Conservation (phyloP, 2,888 invertebrate genomes). For the Eilema griseolum region DNA sequence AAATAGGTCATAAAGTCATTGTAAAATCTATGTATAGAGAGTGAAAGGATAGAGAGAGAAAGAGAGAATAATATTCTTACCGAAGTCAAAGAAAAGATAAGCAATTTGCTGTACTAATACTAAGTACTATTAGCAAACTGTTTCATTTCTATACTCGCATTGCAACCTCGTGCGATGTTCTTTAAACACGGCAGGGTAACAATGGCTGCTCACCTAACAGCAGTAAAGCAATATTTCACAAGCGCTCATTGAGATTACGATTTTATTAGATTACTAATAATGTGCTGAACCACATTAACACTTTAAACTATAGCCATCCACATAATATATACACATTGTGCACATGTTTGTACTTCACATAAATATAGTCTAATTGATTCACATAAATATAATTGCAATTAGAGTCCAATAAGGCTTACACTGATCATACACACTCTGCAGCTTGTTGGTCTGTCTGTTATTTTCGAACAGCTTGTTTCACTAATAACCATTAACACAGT, state of each 20-base stretch:
- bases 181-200: conserved; percentile 79
- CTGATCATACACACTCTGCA: conserved; percentile 79
- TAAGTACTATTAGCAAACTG: conserved; percentile 78
- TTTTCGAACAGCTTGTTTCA: conserved; percentile 45
- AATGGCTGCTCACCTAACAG: conserved; percentile 64
- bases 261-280: conserved; percentile 72
- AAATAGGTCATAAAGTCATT: conserved; percentile 70
- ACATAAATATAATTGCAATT: conserved; percentile 71
- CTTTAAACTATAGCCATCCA: conserved; percentile 74
- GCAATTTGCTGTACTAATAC: conserved; percentile 75
- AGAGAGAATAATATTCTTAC: conserved; percentile 76
- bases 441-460: conserved; percentile 58
- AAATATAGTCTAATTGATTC: conserved; percentile 64
- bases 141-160: conserved; percentile 52
- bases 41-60: conserved; percentile 81
- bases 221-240: conserved; percentile 66
- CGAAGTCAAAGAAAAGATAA: conserved; percentile 68
- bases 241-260: conserved; percentile 85
- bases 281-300: conserved; percentile 65
- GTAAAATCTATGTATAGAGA: conserved; percentile 77
- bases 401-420: conserved; percentile 78
- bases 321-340: conserved; percentile 84
- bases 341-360: conserved; percentile 84
- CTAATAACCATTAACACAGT: conserved; percentile 88
- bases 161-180: conserved; percentile 79